A percentile compares a stretch with the other conserved stretches of the same genome.
Evolutionary conservation across 2,113 vertebrate species (phyloP).

Genomic region (Cephalopterus ornatus): DNA sequence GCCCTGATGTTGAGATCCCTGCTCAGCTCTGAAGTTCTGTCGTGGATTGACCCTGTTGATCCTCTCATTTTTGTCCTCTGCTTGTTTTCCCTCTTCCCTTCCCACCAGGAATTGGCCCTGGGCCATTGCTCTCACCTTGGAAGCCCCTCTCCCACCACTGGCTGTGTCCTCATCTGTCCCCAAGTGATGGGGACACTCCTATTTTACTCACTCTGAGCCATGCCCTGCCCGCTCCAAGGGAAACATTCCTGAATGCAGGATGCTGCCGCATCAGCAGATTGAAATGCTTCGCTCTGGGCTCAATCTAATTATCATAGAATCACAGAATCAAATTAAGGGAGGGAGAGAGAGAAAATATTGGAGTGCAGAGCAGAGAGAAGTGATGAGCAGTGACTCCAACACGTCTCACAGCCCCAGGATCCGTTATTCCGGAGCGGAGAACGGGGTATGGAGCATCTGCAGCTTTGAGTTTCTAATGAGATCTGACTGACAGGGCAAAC

Average conservation of each 20-base stretch:
- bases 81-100: neutral
- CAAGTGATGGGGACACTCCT: no score
- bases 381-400: neutral
- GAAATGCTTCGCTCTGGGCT: neutral
- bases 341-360: neutral
- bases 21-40: neutral
- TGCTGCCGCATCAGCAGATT: neutral
- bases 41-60: neutral
- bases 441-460: neutral
- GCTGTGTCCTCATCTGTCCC: neutral
- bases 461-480: neutral
- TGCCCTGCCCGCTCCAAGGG: neutral
- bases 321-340: neutral
- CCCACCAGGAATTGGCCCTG: neutral
- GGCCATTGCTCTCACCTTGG: neutral
- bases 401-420: neutral
- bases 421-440: neutral
- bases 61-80: neutral
- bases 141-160: neutral
- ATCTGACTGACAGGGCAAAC: neutral
- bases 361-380: neutral
- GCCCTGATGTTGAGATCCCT: no score
- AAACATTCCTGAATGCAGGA: neutral
- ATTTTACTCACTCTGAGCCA: neutral
- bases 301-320: neutral